Evolutionary conservation across 53 echinoderm and acorn worm species (phyloP).

Genomic region (Glandiceps talaboti): DNA sequence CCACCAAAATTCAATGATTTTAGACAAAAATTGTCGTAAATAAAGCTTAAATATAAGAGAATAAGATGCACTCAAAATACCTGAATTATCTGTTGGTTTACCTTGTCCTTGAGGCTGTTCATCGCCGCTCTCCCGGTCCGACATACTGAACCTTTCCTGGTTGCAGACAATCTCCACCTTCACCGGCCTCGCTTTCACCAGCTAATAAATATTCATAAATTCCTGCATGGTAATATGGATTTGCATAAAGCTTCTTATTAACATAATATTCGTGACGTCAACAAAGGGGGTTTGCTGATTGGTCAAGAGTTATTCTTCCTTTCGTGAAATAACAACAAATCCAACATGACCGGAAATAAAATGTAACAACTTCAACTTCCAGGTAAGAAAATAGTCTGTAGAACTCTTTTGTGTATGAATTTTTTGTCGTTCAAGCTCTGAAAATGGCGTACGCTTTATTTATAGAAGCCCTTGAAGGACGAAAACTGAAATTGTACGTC

Average conservation of each 20-base stretch:
- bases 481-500: too few species aligned
- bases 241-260: not conserved
- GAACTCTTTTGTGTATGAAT: too few species aligned
- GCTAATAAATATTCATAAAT: conserved; percentile 22
- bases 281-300: not conserved
- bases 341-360: too few species aligned
- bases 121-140: conserved; percentile 95
- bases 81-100: conserved; percentile 28
- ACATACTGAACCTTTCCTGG: conserved; percentile 77
- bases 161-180: conserved; percentile 32
- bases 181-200: conserved; percentile 41
- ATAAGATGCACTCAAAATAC: not conserved
- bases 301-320: not conserved
- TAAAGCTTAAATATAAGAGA: not conserved
- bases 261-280: not conserved
- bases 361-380: too few species aligned
- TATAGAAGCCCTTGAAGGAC: too few species aligned
- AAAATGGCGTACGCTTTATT: too few species aligned
- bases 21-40: not conserved
- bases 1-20: not conserved
- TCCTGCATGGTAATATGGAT: not conserved
- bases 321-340: too few species aligned
- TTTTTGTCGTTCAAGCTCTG: too few species aligned
- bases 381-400: too few species aligned
- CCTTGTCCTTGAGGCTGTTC: conserved; percentile 98